phyloP scores from a whole-genome alignment of 2,797 vertebrate genomes.

The Sarcophilus harrisii region DNA sequence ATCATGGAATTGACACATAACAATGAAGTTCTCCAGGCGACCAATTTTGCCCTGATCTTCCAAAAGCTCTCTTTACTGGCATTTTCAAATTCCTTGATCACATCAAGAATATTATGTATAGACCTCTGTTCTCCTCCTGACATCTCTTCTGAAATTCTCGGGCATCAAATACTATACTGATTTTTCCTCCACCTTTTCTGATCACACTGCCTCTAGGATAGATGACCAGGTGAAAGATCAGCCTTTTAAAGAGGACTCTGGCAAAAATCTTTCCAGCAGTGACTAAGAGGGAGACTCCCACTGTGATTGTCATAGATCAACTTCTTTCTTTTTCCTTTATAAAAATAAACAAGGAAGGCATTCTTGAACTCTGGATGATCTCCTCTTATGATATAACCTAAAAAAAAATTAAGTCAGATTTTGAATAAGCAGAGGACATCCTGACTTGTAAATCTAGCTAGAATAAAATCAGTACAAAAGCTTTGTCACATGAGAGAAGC shows the following conservation, averaged over 20 bases:
- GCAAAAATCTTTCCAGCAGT: neutral
- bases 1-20: neutral
- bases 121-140: neutral
- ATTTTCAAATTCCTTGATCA: neutral
- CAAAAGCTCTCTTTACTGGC: neutral
- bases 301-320: neutral
- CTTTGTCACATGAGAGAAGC: neutral
- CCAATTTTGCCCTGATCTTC: neutral
- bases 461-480: neutral
- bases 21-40: neutral
- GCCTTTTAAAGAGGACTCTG: neutral
- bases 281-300: neutral
- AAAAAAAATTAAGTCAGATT: neutral
- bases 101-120: neutral
- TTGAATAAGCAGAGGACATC: neutral
- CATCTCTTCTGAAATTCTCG: neutral
- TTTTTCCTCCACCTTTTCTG: neutral
- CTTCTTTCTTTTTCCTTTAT: neutral
- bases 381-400: neutral
- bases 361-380: neutral
- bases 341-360: neutral
- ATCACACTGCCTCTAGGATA: neutral
- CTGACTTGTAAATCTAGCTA: neutral
- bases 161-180: neutral
- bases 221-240: neutral